Conservation (phyloP, 2,888 invertebrate genomes). For the Congeria kusceri region DNA sequence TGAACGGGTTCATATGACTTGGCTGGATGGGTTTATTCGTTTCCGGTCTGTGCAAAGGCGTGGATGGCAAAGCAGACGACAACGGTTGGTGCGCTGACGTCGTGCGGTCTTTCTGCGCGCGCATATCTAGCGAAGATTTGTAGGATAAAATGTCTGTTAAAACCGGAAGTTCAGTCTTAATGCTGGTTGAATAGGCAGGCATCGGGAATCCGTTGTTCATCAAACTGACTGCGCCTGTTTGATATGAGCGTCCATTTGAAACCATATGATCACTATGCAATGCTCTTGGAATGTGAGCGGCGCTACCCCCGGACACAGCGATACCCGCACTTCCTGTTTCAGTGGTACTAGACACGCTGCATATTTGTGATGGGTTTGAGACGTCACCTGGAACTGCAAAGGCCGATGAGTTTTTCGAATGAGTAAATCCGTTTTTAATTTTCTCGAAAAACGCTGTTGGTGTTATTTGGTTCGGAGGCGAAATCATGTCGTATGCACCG, state of each 20-base stretch:
- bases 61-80: slow-evolving; percentile 11
- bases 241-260: background rate
- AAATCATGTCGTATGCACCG: slow-evolving; percentile 77
- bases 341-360: slow-evolving; percentile 36
- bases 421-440: slow-evolving; percentile 71
- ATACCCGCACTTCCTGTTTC: slow-evolving; percentile 1
- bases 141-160: slow-evolving; percentile 64
- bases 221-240: background rate
- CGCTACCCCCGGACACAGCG: background rate
- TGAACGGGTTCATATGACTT: slow-evolving; percentile 36
- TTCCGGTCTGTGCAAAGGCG: slow-evolving; percentile 11
- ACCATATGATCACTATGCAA: background rate
- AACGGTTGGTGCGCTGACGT: background rate
- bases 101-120: slow-evolving; percentile 25
- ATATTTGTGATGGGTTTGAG: slow-evolving; percentile 36
- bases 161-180: slow-evolving; percentile 62
- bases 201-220: background rate
- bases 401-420: slow-evolving; percentile 74
- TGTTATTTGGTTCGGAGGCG: slow-evolving; percentile 80
- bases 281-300: background rate
- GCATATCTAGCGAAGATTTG: slow-evolving; percentile 29
- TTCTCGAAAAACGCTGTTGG: slow-evolving; percentile 71
- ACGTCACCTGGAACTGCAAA: slow-evolving; percentile 71
- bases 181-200: background rate
- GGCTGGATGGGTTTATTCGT: slow-evolving; percentile 17